Conservation (phyloP, 1,140 invertebrate species). For the Elymnias hypermnestra region DNA sequence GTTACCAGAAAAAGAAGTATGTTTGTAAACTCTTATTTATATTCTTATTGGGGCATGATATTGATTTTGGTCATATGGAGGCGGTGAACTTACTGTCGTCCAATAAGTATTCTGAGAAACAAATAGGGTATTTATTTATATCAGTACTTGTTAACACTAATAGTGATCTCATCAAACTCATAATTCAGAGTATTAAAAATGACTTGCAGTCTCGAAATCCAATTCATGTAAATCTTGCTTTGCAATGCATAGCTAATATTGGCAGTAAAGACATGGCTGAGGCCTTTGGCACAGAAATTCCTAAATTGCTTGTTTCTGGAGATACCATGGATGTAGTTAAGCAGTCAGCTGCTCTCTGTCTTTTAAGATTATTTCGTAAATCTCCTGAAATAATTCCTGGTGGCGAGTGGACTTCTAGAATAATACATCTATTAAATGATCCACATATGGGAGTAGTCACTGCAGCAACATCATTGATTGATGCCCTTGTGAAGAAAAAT, state of each 20-base stretch:
- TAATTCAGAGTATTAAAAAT: constrained; percentile 99
- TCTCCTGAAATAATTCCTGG: constrained; percentile 96
- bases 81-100: constrained; percentile 99
- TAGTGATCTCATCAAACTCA: constrained; percentile 98
- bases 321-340: constrained; percentile 99
- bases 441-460: constrained; percentile 99
- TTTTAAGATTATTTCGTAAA: constrained; percentile 94
- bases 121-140: constrained; percentile 99
- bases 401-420: constrained; percentile 98
- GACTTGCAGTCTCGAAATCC: constrained; percentile 98
- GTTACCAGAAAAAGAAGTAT: constrained; percentile 99
- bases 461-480: constrained; percentile 97
- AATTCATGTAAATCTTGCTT: constrained; percentile 98
- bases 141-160: constrained; percentile 99
- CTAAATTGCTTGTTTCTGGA: constrained; percentile 97
- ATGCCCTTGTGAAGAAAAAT: constrained; percentile 98
- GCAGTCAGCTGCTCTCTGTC: constrained; percentile 98
- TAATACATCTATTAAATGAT: constrained; percentile 99
- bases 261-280: constrained; percentile 99
- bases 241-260: constrained; percentile 99
- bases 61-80: constrained; percentile 99
- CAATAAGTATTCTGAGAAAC: constrained; percentile 99
- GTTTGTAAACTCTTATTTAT: constrained; percentile 99
- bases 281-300: constrained; percentile 98
- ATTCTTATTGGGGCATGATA: constrained; percentile 99